Conservation (phyloP, 2,113 vertebrate genomes). For the Bubo bubo region DNA sequence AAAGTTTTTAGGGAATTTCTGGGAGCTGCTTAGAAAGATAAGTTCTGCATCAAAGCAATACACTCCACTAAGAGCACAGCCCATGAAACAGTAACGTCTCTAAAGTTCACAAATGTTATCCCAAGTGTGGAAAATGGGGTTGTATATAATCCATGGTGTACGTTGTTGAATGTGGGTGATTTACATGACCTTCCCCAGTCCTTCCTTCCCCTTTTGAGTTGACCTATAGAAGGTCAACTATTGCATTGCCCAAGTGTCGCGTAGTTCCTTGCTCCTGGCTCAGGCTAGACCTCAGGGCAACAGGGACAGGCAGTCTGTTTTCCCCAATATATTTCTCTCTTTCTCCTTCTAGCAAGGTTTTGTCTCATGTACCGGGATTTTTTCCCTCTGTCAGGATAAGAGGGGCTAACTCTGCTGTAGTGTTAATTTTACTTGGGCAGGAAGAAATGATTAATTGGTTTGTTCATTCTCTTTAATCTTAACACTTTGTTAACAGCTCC, state of each 20-base stretch:
- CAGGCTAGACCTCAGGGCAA: background rate
- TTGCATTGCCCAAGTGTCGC: background rate
- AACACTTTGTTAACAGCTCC: background rate
- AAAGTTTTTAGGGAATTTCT: background rate
- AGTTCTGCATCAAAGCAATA: background rate
- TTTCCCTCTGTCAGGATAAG: background rate
- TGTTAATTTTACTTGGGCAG: background rate
- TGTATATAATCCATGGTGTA: background rate
- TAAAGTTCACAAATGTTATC: background rate
- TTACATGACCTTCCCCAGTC: background rate
- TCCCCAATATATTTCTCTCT: background rate
- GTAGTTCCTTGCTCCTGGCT: background rate
- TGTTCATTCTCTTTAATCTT: background rate
- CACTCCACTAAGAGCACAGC: background rate
- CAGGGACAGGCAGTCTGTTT: background rate
- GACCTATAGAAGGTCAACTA: background rate
- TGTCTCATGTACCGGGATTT: background rate
- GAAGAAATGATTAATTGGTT: background rate
- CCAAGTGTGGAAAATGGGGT: background rate
- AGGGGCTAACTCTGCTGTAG: background rate
- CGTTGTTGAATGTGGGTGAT: background rate
- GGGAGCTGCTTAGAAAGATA: background rate
- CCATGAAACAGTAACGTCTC: accelerated
- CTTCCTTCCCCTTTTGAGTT: background rate
- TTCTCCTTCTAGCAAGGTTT: background rate